These are phyloP conservation scores for Archaeoteleia sp. DNA, from an alignment of 2,888 invertebrate genomes.

Conservation along the genomic window DNA sequence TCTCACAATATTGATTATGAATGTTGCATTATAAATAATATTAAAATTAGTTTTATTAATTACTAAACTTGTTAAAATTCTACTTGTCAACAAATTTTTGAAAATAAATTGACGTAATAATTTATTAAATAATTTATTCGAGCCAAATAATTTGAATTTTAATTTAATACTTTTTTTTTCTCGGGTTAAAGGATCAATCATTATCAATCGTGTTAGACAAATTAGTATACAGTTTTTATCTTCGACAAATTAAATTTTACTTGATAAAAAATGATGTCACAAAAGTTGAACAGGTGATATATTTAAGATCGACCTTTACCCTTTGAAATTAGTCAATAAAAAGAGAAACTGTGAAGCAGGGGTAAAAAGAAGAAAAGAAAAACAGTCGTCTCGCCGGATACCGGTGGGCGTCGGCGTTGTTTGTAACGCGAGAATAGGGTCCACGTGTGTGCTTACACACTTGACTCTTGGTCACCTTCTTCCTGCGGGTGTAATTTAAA, in stretches of 20 bases:
- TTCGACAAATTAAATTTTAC: not conserved
- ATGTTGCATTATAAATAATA: too few species aligned
- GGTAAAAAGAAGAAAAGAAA: slow-evolving; percentile 24
- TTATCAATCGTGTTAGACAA: too few species aligned
- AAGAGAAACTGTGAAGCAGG: slow-evolving; percentile 39
- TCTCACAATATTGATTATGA: too few species aligned
- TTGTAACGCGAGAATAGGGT: slow-evolving; percentile 68
- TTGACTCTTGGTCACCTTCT: slow-evolving; percentile 38
- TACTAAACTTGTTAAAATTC: not conserved
- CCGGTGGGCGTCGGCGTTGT: slow-evolving; percentile 71
- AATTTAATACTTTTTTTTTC: too few species aligned
- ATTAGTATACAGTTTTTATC: not conserved
- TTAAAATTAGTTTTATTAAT: not conserved
- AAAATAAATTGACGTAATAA: slow-evolving; percentile 1
- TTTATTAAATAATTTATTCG: too few species aligned
- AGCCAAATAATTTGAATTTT: too few species aligned
- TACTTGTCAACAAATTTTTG: too few species aligned
- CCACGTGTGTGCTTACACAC: slow-evolving; percentile 43
- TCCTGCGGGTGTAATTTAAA: slow-evolving; percentile 56
- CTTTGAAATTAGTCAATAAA: slow-evolving; percentile 49
- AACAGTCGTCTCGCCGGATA: slow-evolving; percentile 59
- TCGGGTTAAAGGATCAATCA: slow-evolving; percentile 54
- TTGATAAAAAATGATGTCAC: not conserved
- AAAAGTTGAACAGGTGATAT: slow-evolving; percentile 38
- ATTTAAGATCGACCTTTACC: slow-evolving; percentile 42